phyloP scores from a whole-genome alignment of 1,140 invertebrate species.

The Trachelipus rathkii region DNA sequence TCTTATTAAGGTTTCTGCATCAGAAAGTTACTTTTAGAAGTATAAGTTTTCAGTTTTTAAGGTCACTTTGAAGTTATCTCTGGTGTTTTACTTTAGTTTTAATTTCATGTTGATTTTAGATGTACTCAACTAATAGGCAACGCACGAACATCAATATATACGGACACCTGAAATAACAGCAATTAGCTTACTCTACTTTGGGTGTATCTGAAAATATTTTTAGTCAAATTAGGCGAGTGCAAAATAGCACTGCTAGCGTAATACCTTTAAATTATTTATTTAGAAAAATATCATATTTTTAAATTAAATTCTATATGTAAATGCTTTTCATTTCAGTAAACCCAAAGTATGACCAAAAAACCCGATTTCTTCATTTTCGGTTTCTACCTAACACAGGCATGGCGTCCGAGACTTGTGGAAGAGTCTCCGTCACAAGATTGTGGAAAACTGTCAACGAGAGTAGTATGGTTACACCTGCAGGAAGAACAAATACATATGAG shows the following conservation, averaged over 20 bases:
- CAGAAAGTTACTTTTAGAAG: too few species aligned
- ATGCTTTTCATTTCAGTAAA: background rate
- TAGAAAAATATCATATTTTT: too few species aligned
- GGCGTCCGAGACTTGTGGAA: constrained; percentile 91
- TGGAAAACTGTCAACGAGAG: constrained; percentile 99
- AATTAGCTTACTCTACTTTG: constrained; percentile 33
- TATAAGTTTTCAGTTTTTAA: too few species aligned
- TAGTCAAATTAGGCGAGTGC: too few species aligned
- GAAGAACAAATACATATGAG: constrained; percentile 55
- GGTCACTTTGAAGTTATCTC: too few species aligned
- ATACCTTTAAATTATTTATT: too few species aligned
- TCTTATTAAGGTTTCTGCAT: too few species aligned
- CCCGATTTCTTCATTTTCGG: background rate
- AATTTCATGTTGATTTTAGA: too few species aligned
- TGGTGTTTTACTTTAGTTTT: too few species aligned
- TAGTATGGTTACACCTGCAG: constrained; percentile 96
- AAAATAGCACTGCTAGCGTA: too few species aligned
- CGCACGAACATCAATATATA: constrained; percentile 37
- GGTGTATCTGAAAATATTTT: background rate
- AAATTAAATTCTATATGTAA: background rate
- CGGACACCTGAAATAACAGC: constrained; percentile 42
- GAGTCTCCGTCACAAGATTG: constrained; percentile 90
- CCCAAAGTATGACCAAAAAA: background rate
- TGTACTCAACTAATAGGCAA: background rate
- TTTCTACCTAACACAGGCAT: constrained; percentile 55